phyloP scores from a whole-genome alignment of 1,140 invertebrate species.

The Drosophila insularis region DNA sequence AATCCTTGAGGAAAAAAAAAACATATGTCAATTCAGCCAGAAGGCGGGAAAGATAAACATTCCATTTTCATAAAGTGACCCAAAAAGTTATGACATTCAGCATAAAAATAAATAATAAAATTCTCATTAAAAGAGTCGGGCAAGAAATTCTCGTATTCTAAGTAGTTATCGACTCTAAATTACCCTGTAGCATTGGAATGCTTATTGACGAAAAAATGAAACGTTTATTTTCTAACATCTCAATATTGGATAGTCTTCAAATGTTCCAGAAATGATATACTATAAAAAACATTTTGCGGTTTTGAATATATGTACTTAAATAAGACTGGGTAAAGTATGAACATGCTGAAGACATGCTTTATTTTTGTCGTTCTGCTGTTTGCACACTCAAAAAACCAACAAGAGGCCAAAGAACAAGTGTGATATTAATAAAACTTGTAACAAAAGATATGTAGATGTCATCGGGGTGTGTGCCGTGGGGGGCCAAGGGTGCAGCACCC shows the following conservation, averaged over 20 bases:
- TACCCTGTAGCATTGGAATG: background rate
- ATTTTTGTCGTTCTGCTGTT: background rate
- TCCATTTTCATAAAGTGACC: constrained; percentile 65
- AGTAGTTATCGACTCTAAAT: constrained; percentile 10
- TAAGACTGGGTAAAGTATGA: constrained; percentile 1
- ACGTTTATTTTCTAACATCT: background rate
- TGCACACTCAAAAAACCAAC: constrained; percentile 11
- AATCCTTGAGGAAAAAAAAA: constrained; percentile 38
- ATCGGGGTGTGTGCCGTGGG: background rate
- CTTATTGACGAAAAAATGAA: too few species aligned
- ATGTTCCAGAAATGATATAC: too few species aligned
- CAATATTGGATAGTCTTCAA: too few species aligned
- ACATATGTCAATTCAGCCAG: constrained; percentile 61
- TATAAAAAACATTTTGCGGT: too few species aligned
- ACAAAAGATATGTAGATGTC: constrained; percentile 36
- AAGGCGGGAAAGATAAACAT: constrained; percentile 65
- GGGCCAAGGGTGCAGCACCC: background rate
- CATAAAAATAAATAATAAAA: constrained; percentile 68
- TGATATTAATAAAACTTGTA: constrained; percentile 63
- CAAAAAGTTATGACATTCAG: constrained; percentile 49
- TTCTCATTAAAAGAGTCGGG: constrained; percentile 44
- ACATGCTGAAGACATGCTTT: background rate
- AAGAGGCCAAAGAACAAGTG: constrained; percentile 62
- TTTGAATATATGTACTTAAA: background rate
- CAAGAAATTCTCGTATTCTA: background rate